Base-by-base conservation (phyloP, 2,797 vertebrate species). In the Salarias fasciatus region DNA sequence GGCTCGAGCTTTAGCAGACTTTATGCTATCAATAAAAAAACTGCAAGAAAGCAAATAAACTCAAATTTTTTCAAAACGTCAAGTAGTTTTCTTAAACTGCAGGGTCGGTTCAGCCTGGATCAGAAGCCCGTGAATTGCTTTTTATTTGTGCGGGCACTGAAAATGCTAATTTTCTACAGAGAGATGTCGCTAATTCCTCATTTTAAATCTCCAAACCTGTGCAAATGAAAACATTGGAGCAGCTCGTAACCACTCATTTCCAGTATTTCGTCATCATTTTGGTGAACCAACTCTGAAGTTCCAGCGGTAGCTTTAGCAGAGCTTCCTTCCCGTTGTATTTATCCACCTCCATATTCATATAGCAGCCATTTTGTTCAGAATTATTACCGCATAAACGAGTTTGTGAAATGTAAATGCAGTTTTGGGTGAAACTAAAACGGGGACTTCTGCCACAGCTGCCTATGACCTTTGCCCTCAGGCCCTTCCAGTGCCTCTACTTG, bases 391-490 rank as follows among this genome's bases (percentile, higher is more conserved):
- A 42, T 40, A 30, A 18, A 49, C 24, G 38, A 10, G 8, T 38
- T 46, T 66, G 28, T 64, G 31, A 13, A 31, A 31, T 2, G 1
- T 29, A 65, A 65, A 51, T 46, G 7, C 37, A 72, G 62, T n/a
- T 40, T 68, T 57, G 60, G 37, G 58, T 12, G 42, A 64, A 68
- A 30, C 11, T 5, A 35, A 37, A 64, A 14, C 1, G 35, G 33
- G 58, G 66, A 38, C 31, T 66, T 77, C 49, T 62, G 60, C 69
- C 56, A 52, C 9, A 53, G 71, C 54, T 69, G 44, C 72, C 61
- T 72, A 75, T 64, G 48, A 59, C 35, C 52, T 72, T 66, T 55
- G 58, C 75, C 74, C 91, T 94, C 92, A 88, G 92, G 89, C 86
- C 63, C 82, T 76, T 79, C 77, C 84, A 89, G 86, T 88, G 79